Conservation (phyloP, 2,888 invertebrate species). For the Cryptophagus acutangulus region DNA sequence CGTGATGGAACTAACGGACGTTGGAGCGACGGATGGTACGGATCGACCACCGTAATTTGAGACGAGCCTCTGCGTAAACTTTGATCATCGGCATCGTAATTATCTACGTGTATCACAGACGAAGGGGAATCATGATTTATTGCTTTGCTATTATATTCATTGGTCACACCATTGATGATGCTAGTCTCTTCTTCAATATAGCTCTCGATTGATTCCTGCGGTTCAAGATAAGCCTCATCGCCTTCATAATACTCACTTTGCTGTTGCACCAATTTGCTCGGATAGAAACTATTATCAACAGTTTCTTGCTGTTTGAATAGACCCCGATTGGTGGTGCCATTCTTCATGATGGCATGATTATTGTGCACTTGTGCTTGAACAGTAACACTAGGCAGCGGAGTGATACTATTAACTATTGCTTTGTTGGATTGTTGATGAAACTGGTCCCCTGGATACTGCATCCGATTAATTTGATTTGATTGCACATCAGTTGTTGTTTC, state of each 20-base stretch:
- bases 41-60: constrained; percentile 53
- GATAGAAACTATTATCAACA: constrained; percentile 11
- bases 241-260: constrained; percentile 24
- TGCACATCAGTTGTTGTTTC: constrained; percentile 11
- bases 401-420: constrained; percentile 39
- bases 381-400: constrained; percentile 36
- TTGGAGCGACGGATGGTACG: constrained; percentile 48
- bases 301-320: constrained; percentile 6
- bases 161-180: constrained; percentile 26
- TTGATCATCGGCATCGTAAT: constrained; percentile 39
- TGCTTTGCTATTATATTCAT: constrained; percentile 39
- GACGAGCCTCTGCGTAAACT: constrained; percentile 42
- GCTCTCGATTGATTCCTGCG: constrained; percentile 50
- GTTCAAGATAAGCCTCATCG: constrained; percentile 27
- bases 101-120: constrained; percentile 48
- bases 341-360: constrained; percentile 20
- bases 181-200: constrained; percentile 47
- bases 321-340: constrained; percentile 6
- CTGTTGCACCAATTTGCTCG: constrained; percentile 7
- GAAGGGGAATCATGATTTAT: constrained; percentile 47
- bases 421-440: constrained; percentile 25
- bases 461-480: constrained; percentile 20
- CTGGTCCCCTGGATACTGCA: constrained; percentile 25
- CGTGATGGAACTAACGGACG: constrained; percentile 20
- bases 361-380: constrained; percentile 35